phyloP scores from a whole-genome alignment of 2,797 vertebrate genomes.

The Poliocrania exsul region DNA sequence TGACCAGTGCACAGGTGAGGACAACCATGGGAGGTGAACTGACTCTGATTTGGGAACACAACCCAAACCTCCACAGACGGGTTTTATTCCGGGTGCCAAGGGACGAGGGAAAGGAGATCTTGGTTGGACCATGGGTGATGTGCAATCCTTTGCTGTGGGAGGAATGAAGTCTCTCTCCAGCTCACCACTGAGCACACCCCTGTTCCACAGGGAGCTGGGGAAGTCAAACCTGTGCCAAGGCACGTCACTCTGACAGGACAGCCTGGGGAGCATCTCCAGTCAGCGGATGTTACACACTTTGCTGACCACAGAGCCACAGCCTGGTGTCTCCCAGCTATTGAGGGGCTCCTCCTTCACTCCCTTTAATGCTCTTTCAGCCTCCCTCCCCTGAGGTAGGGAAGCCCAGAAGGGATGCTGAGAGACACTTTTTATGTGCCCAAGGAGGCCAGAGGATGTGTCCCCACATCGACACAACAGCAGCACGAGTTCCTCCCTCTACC shows the following conservation, averaged over 20 bases:
- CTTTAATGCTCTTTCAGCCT: not conserved
- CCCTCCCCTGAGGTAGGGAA: not conserved
- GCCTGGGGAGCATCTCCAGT: not conserved
- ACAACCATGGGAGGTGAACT: fast-evolving
- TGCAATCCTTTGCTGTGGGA: fast-evolving
- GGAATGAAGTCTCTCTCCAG: not conserved
- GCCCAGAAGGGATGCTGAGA: not conserved
- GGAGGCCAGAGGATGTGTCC: fast-evolving
- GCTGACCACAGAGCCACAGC: fast-evolving
- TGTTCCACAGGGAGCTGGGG: fast-evolving
- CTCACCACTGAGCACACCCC: fast-evolving
- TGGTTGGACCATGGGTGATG: not conserved
- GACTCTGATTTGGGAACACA: not conserved
- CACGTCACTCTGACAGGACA: fast-evolving
- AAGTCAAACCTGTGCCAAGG: fast-evolving
- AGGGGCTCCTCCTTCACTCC: not conserved
- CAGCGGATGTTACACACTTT: fast-evolving
- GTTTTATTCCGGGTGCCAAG: fast-evolving
- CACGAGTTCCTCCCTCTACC: fast-evolving
- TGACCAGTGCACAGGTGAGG: not conserved
- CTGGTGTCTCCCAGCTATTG: fast-evolving
- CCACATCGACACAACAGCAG: fast-evolving
- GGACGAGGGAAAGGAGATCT: not conserved
- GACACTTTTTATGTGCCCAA: fast-evolving
- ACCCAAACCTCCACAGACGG: fast-evolving